Base-by-base conservation (phyloP, 2,113 vertebrate genomes). In the Nerophis lumbriciformis region DNA sequence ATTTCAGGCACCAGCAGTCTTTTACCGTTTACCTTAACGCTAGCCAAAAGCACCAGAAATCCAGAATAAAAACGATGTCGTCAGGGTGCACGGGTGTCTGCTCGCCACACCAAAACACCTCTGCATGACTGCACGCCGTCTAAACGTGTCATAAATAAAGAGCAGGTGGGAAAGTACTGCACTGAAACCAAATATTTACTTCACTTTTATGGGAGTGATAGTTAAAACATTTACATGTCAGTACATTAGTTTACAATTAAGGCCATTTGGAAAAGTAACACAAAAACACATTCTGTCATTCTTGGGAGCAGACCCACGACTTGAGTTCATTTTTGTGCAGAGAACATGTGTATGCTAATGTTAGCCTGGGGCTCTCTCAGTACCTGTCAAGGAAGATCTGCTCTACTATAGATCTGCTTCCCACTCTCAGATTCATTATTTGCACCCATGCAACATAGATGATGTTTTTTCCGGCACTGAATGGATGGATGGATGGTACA, bases 361-460 rank as follows among this genome's bases (percentile, higher is more conserved):
- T 71, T 76, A 70, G 79, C 85, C 81, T 64, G 65, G 37, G 71
- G 85, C 72, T 55, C 72, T 78, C 73, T 77, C 71, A 69, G 77
- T 65, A 82, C 61, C 72, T 69, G 78, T 79, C 84, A 73, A 69
- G 58, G 65, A 61, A 67, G 59, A 48, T 74, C 59, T 66, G 67
- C 71, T 73, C 66, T 56, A 73, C 65, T 64, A 75, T 65, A 53
- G 53, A 68, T 74, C 69, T 5, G 4, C 66, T 55, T 64, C 65
- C 58, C 65, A 13, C 62, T 36, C 61, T 61, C 52, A 39, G 56
- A 63, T 54, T 36, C 52, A 51, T 68, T 16, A 56, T 56, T 56
- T 35, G 58, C 10, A 68, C 8, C 14, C 44, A 70, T 21, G 19
- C 14, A 62, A 53, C 16, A 63, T 52, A 63, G 48, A 69, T 44